Base-by-base conservation (phyloP, 2,888 invertebrate species). In the Myopa tessellatipennis region DNA sequence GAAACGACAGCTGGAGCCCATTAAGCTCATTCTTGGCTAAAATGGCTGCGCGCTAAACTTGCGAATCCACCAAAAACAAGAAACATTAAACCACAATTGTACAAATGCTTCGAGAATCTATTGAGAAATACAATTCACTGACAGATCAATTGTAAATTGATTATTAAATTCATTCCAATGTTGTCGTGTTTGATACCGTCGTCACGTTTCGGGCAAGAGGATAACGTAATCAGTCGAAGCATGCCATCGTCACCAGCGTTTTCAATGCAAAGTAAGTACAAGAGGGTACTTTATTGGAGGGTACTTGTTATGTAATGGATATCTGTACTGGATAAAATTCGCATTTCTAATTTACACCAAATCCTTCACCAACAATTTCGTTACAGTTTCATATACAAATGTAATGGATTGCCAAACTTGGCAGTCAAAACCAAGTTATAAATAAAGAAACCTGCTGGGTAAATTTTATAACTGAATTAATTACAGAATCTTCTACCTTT, bases 121-220 rank as follows among this genome's bases (percentile, higher is more conserved):
- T 61, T 26, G 26, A 18, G 2, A 18, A 26, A 61, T 12, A n/a
- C 3, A 55, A 55, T n/a, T 45, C 16, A n/a, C 14, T 55, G 4
- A 12, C 5, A 55, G 14, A 12, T n/a, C 5, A 55, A 16, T 55
- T n/a, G 4, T n/a, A n/a, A 16, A 50, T 14, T 50, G 50, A 34
- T 63, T 63, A 8, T 14, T 38, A 74, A 69, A 75, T 40, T 69
- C 87, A 88, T 88, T 89, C 89, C 88, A 89, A 90, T 90, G 89
- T 90, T 90, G 89, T 89, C 90, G 86, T 90, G 89, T 86, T 84
- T 90, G 86, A 86, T 89, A 85, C 89, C 88, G 85, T 87, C 89
- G 84, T 86, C 89, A 84, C 90, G 89, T 87, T 90, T 90, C 86
- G 89, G 89, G 87, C 89, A 88, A 88, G 89, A 89, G 87, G 88